A percentile compares a stretch with the other conserved stretches of the same genome.
These are phyloP conservation scores for Cataglyphis livida DNA, from an alignment of 2,888 invertebrate species.

Conservation along the genomic window DNA sequence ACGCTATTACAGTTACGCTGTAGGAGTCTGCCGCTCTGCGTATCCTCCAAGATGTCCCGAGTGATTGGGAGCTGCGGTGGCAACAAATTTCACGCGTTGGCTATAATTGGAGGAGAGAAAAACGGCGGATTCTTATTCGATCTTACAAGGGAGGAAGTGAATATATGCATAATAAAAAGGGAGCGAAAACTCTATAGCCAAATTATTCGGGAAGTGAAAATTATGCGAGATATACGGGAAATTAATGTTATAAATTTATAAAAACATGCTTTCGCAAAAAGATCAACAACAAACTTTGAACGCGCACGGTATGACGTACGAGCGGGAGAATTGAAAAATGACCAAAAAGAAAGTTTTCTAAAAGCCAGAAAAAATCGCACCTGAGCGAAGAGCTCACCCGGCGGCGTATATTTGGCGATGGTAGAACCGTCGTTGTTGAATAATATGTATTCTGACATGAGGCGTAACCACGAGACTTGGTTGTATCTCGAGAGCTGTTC, in stretches of 20 bases:
- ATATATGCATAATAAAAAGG: neutral
- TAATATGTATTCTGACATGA: slow-evolving; percentile 90
- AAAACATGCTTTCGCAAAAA: slow-evolving; percentile 1
- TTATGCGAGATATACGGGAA: neutral
- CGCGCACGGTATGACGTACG: neutral
- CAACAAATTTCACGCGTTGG: slow-evolving; percentile 41
- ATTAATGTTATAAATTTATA: neutral
- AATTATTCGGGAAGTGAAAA: neutral
- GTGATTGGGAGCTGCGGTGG: slow-evolving; percentile 87
- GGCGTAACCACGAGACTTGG: slow-evolving; percentile 88
- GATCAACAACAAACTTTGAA: neutral
- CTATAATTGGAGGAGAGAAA: slow-evolving; percentile 16
- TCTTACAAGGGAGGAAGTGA: slow-evolving; percentile 1
- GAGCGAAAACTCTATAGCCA: neutral
- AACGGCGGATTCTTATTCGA: slow-evolving; percentile 14
- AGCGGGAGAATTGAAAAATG: neutral
- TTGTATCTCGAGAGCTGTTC: slow-evolving; percentile 91
- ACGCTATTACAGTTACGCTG: slow-evolving; percentile 92
- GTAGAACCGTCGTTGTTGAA: slow-evolving; percentile 90
- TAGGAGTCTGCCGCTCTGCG: slow-evolving; percentile 92
- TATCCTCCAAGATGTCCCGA: slow-evolving; percentile 93
- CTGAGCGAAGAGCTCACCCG: slow-evolving; percentile 92
- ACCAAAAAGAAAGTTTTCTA: slow-evolving; percentile 17
- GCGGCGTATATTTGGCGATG: slow-evolving; percentile 91
- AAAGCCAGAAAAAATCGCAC: slow-evolving; percentile 68